These are phyloP conservation scores for Protosalanx chinensis DNA, from an alignment of 2,797 vertebrate species.

Conservation along the genomic window DNA sequence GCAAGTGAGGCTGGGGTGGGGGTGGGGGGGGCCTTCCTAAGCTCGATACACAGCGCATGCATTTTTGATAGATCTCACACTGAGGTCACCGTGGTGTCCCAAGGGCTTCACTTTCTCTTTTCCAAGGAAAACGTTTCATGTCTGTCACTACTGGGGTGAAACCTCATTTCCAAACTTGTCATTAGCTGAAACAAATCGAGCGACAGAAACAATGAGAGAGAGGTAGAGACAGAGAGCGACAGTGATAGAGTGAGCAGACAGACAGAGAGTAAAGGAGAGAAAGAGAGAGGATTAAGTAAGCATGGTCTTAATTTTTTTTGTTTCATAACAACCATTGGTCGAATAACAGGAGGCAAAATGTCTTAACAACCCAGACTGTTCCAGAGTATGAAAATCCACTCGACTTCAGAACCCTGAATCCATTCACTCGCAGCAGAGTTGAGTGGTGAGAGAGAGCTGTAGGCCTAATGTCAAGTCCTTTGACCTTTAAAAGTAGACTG, in stretches of 20 bases:
- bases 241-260: not conserved
- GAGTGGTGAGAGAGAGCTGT: not conserved
- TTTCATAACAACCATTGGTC: no score
- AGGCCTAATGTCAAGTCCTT: constrained; percentile 18
- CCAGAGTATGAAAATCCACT: no score
- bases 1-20: not conserved
- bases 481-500: constrained; percentile 44
- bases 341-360: no score
- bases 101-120: no score
- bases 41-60: not conserved
- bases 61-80: not conserved
- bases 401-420: not conserved
- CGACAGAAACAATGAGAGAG: not conserved
- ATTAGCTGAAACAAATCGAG: not conserved
- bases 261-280: not conserved
- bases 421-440: not conserved
- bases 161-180: no score
- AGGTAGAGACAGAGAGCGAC: not conserved
- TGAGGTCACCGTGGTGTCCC: no score
- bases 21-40: not conserved
- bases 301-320: no score
- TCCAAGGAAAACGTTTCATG: no score
- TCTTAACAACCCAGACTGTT: no score
- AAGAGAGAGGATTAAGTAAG: not conserved
- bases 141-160: no score